These are phyloP conservation scores for Laspeyria flexula DNA, from an alignment of 2,888 invertebrate genomes.

Conservation along the genomic window DNA sequence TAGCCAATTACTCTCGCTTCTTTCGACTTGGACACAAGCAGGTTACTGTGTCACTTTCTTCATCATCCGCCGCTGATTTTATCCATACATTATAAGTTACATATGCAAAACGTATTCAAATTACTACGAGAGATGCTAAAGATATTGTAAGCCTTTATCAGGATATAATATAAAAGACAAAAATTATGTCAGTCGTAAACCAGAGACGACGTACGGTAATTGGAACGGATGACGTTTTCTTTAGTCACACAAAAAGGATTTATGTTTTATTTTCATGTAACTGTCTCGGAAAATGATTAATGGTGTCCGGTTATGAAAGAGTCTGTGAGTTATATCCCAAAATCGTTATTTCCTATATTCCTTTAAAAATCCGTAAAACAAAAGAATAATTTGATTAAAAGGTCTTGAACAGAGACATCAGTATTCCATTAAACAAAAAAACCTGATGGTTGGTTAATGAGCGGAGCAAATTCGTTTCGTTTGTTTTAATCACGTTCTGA, in stretches of 20 bases:
- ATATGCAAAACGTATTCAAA: conserved; percentile 28
- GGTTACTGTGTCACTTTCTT: conserved; percentile 80
- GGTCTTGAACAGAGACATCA: conserved; percentile 2
- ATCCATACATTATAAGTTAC: conserved; percentile 35
- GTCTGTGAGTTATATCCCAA: neutral
- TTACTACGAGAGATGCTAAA: conserved; percentile 11
- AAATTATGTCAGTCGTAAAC: conserved; percentile 8
- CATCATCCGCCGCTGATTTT: conserved; percentile 54
- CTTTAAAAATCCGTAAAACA: neutral
- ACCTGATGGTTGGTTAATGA: conserved; percentile 45
- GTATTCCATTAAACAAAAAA: conserved; percentile 21
- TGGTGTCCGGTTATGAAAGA: neutral
- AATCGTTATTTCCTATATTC: no score
- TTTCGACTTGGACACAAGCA: conserved; percentile 60
- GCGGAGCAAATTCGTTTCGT: conserved; percentile 64
- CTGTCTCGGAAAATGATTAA: neutral
- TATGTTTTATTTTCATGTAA: neutral
- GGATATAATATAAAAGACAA: conserved; percentile 10
- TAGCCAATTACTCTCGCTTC: conserved; percentile 70
- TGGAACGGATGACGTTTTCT: neutral
- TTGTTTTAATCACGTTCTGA: conserved; percentile 72
- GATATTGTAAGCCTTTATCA: conserved; percentile 10
- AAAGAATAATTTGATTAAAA: neutral
- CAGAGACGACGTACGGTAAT: neutral
- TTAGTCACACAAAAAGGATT: neutral